Evolutionary conservation across 2,113 vertebrate genomes (phyloP).

Genomic region (Anser brachyrhynchus): DNA sequence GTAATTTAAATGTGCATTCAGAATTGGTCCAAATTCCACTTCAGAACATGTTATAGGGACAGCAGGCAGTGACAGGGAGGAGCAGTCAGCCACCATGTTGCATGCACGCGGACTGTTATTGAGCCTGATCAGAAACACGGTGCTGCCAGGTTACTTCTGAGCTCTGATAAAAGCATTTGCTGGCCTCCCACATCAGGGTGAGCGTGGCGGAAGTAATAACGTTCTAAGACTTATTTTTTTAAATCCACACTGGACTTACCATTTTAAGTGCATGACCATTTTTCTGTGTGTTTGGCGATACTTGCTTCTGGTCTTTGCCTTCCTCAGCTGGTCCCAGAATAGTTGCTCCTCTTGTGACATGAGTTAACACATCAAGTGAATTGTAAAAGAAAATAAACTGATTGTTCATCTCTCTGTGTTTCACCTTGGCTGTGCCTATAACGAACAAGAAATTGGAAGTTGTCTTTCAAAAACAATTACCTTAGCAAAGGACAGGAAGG

Average conservation of each 20-base stretch:
- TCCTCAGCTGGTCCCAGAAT: accelerated
- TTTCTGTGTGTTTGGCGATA: accelerated
- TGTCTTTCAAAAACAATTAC: not conserved
- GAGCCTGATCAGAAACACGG: not conserved
- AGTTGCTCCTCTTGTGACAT: not conserved
- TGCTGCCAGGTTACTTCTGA: not conserved
- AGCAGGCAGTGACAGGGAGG: accelerated
- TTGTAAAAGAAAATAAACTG: accelerated
- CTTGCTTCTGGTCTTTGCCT: not conserved
- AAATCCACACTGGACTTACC: accelerated
- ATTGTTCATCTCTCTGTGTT: accelerated
- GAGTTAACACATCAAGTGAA: not conserved
- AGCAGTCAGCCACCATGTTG: not conserved
- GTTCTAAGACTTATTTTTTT: not conserved
- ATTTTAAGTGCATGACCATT: accelerated
- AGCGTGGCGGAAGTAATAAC: accelerated
- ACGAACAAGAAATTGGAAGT: accelerated
- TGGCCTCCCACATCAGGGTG: accelerated
- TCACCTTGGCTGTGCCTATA: not conserved
- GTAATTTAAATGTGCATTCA: not conserved
- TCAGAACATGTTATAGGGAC: not conserved
- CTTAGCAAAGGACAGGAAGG: not conserved
- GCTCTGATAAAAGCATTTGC: accelerated
- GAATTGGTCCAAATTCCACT: not conserved
- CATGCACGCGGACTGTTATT: accelerated